These are phyloP conservation scores for Ciconia stormi DNA, from an alignment of 2,113 vertebrate species.

Conservation along the genomic window DNA sequence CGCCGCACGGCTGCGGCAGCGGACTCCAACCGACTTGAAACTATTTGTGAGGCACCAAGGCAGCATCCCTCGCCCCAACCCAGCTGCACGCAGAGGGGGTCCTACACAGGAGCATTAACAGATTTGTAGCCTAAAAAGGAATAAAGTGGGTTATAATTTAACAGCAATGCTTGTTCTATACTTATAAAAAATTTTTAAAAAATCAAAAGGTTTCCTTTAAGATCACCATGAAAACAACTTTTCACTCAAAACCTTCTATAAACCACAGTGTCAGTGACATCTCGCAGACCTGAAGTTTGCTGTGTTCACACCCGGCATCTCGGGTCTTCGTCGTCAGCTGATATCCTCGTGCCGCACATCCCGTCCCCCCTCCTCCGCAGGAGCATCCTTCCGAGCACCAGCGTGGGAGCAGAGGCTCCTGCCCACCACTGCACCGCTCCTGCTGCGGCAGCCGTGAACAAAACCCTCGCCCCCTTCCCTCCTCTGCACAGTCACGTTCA, in stretches of 20 bases:
- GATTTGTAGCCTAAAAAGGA: neutral
- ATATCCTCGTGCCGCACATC: neutral
- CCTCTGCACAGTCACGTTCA: neutral
- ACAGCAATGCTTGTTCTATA: neutral
- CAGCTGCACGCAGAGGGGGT: neutral
- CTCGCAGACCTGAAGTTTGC: rapidly evolving
- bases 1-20: neutral
- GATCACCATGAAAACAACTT: neutral
- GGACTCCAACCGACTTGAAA: neutral
- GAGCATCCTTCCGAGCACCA: neutral
- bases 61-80: neutral
- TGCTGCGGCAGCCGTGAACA: neutral
- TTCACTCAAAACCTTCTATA: neutral
- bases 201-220: neutral
- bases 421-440: neutral
- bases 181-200: neutral
- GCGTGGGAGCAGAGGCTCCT: neutral
- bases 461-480: neutral
- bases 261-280: neutral
- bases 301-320: neutral
- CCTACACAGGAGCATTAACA: neutral
- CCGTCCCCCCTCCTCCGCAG: neutral
- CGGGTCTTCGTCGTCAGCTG: rapidly evolving
- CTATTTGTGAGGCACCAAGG: neutral
- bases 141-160: neutral